These are phyloP conservation scores for Epinotia nisella DNA, from an alignment of 2,888 invertebrate species.

Conservation along the genomic window DNA sequence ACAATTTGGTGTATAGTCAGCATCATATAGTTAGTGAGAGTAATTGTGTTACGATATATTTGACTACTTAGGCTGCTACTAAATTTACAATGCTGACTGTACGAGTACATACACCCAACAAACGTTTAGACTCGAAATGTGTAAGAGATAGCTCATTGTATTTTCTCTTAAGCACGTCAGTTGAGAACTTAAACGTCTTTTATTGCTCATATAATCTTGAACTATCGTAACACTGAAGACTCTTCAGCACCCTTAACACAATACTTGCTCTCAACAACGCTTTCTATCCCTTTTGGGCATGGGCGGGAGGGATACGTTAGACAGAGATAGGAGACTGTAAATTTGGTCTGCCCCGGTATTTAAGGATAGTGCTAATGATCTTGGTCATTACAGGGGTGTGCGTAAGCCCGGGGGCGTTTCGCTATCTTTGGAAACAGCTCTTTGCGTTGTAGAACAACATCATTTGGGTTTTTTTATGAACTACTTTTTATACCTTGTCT, in stretches of 20 bases:
- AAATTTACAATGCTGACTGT: too few relatives aligned
- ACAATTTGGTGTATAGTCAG: too few relatives aligned
- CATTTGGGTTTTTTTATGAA: conserved; percentile 7
- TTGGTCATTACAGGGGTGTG: conserved; percentile 61
- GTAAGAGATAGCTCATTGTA: conserved; percentile 27
- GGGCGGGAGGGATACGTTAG: background rate
- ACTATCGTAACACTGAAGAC: conserved; percentile 41
- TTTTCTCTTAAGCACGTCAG: conserved; percentile 27
- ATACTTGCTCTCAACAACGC: conserved; percentile 15
- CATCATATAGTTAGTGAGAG: too few relatives aligned
- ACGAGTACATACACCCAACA: background rate
- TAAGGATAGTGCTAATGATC: conserved; percentile 64
- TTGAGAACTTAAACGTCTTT: conserved; percentile 40
- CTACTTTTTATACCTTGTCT: background rate
- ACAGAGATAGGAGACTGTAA: conserved; percentile 21
- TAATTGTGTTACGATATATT: too few relatives aligned
- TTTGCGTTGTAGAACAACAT: conserved; percentile 26
- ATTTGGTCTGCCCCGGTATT: conserved; percentile 43
- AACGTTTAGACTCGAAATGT: background rate
- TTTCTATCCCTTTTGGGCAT: conserved; percentile 12
- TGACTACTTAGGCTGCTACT: too few relatives aligned
- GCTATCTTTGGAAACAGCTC: conserved; percentile 38
- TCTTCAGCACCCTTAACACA: conserved; percentile 33
- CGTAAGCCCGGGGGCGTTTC: conserved; percentile 53
- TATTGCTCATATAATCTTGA: conserved; percentile 40